Base-by-base conservation (phyloP, 2,113 vertebrate species). In the Neolamprologus variostigma region DNA sequence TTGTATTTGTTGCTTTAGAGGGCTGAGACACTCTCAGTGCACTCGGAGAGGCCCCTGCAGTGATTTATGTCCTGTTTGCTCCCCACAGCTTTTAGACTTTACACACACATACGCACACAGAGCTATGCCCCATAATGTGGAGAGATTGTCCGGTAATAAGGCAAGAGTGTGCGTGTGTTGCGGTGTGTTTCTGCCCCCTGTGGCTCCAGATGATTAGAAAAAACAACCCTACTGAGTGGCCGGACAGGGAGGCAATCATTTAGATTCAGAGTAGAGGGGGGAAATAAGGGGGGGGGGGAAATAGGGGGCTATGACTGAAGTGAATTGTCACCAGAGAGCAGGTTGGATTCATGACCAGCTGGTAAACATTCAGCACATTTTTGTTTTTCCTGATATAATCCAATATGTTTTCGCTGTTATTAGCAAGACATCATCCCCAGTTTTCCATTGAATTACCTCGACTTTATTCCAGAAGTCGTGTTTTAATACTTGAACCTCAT, bases 51-150 rank as follows among this genome's bases (percentile, higher is more conserved):
- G 80, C 66, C 88, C 83, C 54, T 50, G 82, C 87, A 61, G 40
- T 89, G 92, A 93, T 94, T 93, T 89, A 93, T 90, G 90, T 88
- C n/a, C n/a, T 35, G 80, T 86, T 86, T 90, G 81, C 63, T 83
- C 81, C 89, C 63, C 73, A 54, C 8, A 87, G 87, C 76, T 82
- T 83, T 81, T 26, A 88, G 76, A 89, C 87, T 87, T 82, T 53
- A 86, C 14, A 50, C 68, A 47, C 66, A 71, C 37, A 71, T 6
- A 87, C 68, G 59, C 68, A 73, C 81, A 87, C 78, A 83, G 7
- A 51, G 50, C 35, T 42, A n/a, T 40, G 81, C 81, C 50, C 78
- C 26, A 42, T 76, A 73, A 86, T 71, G 37, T 5, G 1, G 21
- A 76, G 57, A 84, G 73, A 45, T 82, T 83, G 57, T 53, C 12